These are phyloP conservation scores for Prionailurus bengalensis DNA, from an alignment of 2,113 vertebrate species.

Conservation along the genomic window DNA sequence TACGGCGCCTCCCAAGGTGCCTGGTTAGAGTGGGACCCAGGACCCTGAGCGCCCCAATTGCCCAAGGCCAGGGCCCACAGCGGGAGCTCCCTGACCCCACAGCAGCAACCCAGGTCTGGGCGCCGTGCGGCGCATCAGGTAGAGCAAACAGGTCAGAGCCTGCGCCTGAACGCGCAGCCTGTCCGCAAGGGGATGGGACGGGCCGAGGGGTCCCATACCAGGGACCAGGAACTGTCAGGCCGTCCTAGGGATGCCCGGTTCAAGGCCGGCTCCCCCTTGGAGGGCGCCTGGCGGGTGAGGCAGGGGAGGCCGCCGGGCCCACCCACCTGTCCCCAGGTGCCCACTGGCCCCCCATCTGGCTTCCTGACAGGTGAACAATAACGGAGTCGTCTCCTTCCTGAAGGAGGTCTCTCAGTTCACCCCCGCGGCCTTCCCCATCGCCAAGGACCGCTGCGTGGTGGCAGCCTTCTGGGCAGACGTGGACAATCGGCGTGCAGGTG, in stretches of 20 bases:
- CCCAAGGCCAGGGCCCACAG: neutral
- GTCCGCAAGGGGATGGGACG: rapidly evolving
- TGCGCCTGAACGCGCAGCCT: neutral
- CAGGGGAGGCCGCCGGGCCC: neutral
- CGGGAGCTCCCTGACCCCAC: neutral
- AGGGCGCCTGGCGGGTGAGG: rapidly evolving
- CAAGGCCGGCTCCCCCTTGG: neutral
- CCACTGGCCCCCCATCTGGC: neutral
- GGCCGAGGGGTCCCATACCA: rapidly evolving
- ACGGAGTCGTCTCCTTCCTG: slow-evolving; percentile 97
- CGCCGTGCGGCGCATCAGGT: rapidly evolving
- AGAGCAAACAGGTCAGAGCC: neutral
- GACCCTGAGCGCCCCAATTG: neutral
- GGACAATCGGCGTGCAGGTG: slow-evolving; percentile 95
- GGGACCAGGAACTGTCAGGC: neutral
- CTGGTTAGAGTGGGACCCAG: neutral
- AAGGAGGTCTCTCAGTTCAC: slow-evolving; percentile 99
- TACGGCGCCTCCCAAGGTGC: neutral
- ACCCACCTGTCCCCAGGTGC: neutral
- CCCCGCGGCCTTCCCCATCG: slow-evolving; percentile 97
- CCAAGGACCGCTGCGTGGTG: slow-evolving; percentile 96
- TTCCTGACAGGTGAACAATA: slow-evolving; percentile 96
- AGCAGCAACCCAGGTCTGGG: neutral
- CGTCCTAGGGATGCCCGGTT: neutral
- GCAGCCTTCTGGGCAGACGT: slow-evolving; percentile 99